Evolutionary conservation across 92 coral and sea anemone species (phyloP), one percentile per base, ranked within the genome.

Genomic region (Palythoa grandis): DNA sequence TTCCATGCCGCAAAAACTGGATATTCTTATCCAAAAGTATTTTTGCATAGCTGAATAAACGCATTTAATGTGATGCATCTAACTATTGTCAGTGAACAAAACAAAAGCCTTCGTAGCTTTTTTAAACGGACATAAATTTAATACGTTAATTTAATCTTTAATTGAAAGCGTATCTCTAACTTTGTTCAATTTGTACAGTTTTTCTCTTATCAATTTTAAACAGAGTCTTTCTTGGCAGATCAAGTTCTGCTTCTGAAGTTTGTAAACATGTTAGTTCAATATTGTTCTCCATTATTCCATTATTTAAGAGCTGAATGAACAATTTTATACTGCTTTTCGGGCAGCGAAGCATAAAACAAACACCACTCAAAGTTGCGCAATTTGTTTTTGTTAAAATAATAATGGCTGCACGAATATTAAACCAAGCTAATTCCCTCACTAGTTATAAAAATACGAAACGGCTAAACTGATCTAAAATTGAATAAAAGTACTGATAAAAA

Each of bases 11-110:
- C 35, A 29, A 29, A 29, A 29, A 1, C 35, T 29, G 12, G 23
- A 20, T 13, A 19, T 43, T 1, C 50, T 50, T 80, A 20, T 43
- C 40, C 5, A 1, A 69, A 69, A 11, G 47, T 22, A 12, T 37
- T 29, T 69, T 69, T 11, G 17, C 39, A 80, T 74, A 80, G 75
- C 13, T 80, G 74, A 80, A 39, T 25, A 80, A 66, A 80, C 39
- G 72, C 61, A 80, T 43, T 24, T 60, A 39, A 37, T 69, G 9
- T 35, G 6, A 11, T 69, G 39, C 43, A 35, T 69, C 25, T 37
- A 52, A 78, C 16, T 60, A 23, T 24, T 15, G 23, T 10, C 37
- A 24, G 19, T 6, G 1, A 12, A 22, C 3, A 22, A 47, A 47
- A 61, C 72, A 35, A 57, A 57, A 13, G 53, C 69, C 19, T 63